Conservation (phyloP, 1,140 invertebrate species). For the Amphibalanus amphitrite region DNA sequence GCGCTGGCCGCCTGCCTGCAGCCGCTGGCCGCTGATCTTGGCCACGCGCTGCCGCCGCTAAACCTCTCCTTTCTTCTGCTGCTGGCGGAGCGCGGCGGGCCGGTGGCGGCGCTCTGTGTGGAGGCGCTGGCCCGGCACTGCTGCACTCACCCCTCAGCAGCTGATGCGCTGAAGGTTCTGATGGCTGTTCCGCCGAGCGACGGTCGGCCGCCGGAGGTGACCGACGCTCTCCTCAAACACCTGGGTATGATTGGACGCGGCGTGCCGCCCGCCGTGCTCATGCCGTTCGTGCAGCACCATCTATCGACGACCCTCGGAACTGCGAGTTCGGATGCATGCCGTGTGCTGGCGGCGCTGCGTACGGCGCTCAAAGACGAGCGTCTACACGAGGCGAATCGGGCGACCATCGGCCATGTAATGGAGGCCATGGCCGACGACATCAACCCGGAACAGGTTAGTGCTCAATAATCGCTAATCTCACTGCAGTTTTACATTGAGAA, state of each 20-base stretch:
- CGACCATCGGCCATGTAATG: constrained; percentile 29
- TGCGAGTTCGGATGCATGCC: neutral
- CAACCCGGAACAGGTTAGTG: constrained; percentile 18
- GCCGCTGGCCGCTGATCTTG: neutral
- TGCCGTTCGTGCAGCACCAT: constrained; percentile 13
- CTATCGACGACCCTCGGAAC: neutral
- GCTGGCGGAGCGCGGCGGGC: neutral
- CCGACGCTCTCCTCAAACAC: constrained; percentile 14
- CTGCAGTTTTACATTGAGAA: too few relatives aligned
- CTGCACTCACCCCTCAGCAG: neutral
- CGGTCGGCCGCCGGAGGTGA: constrained; percentile 15
- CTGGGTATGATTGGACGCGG: constrained; percentile 18
- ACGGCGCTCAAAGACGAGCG: constrained; percentile 28
- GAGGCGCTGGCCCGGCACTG: neutral
- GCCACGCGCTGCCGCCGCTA: neutral
- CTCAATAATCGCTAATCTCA: too few relatives aligned
- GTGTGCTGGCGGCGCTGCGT: constrained; percentile 14
- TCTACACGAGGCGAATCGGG: constrained; percentile 35
- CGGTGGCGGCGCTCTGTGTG: neutral
- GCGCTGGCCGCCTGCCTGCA: neutral
- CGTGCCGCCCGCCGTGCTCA: constrained; percentile 14
- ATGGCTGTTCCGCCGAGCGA: constrained; percentile 2
- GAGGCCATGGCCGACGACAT: constrained; percentile 31
- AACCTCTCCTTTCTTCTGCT: neutral
- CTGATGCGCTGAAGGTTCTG: neutral